phyloP scores from a whole-genome alignment of 2,113 vertebrate species.

The Antechinus stuartii region DNA sequence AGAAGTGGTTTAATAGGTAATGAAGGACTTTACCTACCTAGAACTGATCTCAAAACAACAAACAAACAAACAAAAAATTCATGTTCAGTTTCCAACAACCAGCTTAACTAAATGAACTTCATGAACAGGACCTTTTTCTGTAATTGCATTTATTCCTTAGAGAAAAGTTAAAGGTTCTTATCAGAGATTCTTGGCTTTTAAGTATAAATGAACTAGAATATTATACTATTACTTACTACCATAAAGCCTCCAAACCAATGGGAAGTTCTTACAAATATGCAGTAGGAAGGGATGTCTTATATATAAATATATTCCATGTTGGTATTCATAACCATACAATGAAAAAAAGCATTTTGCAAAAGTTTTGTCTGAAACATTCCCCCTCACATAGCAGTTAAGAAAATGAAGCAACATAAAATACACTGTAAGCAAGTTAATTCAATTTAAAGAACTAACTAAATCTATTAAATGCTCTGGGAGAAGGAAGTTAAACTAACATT shows the following conservation, averaged over 20 bases:
- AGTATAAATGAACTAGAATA: constrained; percentile 49
- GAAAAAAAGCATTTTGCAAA: constrained; percentile 45
- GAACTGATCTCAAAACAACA: not conserved
- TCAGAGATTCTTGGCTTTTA: constrained; percentile 40
- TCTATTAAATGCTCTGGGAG: constrained; percentile 60
- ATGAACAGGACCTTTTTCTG: not conserved
- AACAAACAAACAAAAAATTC: not conserved
- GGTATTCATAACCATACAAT: constrained; percentile 49
- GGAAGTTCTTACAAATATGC: constrained; percentile 64
- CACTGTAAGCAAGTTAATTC: constrained; percentile 62
- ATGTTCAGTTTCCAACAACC: not conserved
- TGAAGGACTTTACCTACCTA: not conserved
- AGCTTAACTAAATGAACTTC: not conserved
- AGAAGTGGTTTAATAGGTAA: not conserved
- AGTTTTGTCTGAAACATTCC: constrained; percentile 40
- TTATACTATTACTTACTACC: constrained; percentile 45
- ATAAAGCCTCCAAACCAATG: constrained; percentile 41
- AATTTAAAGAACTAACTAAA: constrained; percentile 66
- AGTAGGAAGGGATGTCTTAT: constrained; percentile 44
- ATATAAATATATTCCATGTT: constrained; percentile 43
- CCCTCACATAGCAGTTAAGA: constrained; percentile 63
- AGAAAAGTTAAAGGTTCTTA: constrained; percentile 55
- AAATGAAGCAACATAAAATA: constrained; percentile 68
- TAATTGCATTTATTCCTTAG: constrained; percentile 63
- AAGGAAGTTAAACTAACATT: constrained; percentile 58